Evolutionary conservation across 1,140 invertebrate genomes (phyloP).

Genomic region (Medauroidea extradentata): DNA sequence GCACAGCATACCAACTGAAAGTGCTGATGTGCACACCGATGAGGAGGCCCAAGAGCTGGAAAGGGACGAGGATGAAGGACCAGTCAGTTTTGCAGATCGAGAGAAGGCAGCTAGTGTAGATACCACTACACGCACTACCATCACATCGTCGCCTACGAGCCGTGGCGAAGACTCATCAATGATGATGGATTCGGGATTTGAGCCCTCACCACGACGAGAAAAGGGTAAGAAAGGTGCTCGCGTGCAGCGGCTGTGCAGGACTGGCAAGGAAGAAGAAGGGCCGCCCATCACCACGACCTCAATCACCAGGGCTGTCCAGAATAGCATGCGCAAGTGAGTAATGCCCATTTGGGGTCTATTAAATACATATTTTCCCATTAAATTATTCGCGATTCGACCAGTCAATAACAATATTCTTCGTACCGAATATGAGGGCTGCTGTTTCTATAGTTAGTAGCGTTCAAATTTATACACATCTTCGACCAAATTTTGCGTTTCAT

Average conservation of each 20-base stretch:
- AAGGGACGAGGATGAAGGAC: background rate
- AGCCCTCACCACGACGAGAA: slow-evolving; percentile 23
- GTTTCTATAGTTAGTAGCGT: too few relatives aligned
- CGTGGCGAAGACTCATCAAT: slow-evolving; percentile 10
- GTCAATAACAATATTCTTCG: too few relatives aligned
- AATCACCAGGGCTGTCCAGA: slow-evolving; percentile 47
- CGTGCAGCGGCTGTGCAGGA: background rate
- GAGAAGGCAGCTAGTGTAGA: background rate
- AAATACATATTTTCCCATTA: too few relatives aligned
- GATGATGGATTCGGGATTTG: slow-evolving; percentile 24
- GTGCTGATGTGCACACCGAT: slow-evolving; percentile 38
- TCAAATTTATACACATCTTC: too few relatives aligned
- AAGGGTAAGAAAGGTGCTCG: background rate
- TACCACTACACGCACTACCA: background rate
- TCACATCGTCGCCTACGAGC: background rate
- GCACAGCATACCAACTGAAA: too few relatives aligned
- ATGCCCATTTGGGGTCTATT: too few relatives aligned
- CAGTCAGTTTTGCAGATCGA: background rate
- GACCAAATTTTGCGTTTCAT: too few relatives aligned
- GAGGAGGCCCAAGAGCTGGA: background rate
- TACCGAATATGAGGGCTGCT: too few relatives aligned
- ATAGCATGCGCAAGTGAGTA: slow-evolving; percentile 45
- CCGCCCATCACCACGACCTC: slow-evolving; percentile 32
- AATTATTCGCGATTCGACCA: too few relatives aligned
- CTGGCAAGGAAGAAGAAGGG: slow-evolving; percentile 12